phyloP scores from a whole-genome alignment of 2,797 vertebrate genomes.

The Odontamblyopus lacepedii region DNA sequence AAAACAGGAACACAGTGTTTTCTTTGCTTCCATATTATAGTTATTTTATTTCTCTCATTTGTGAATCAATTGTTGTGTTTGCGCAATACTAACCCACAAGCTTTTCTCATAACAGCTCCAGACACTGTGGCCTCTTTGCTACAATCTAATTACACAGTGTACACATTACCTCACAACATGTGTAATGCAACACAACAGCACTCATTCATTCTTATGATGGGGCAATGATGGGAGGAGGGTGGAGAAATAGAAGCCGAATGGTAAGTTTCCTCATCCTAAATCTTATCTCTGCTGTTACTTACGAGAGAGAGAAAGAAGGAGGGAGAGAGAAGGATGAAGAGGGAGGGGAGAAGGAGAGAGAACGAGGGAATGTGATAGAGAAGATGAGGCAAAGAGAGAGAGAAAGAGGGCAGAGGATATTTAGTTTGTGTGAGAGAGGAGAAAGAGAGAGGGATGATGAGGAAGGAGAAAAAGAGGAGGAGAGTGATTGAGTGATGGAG shows the following conservation, averaged over 20 bases:
- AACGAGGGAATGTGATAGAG: not conserved
- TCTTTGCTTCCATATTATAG: not conserved
- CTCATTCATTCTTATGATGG: constrained; percentile 32
- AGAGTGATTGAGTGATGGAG: too few relatives aligned
- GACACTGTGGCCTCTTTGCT: not conserved
- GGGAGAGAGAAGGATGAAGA: not conserved
- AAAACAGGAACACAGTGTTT: not conserved
- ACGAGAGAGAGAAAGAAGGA: constrained; percentile 16
- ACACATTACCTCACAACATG: not conserved
- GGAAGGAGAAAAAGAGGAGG: too few relatives aligned
- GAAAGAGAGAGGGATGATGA: constrained; percentile 36
- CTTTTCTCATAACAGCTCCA: not conserved
- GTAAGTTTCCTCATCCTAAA: constrained; percentile 46
- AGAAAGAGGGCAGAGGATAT: not conserved
- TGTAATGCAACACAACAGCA: not conserved
- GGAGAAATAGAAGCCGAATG: constrained; percentile 48
- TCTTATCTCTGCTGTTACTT: constrained; percentile 43
- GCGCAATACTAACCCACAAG: not conserved
- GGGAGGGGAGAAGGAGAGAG: not conserved
- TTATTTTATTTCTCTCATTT: not conserved
- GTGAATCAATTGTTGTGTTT: not conserved
- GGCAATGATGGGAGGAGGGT: constrained; percentile 52
- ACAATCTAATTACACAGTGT: not conserved
- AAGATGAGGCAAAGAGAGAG: not conserved
- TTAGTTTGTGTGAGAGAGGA: not conserved